These are phyloP conservation scores for Sylvilagus bachmani DNA, from an alignment of 2,113 vertebrate genomes.

Conservation along the genomic window DNA sequence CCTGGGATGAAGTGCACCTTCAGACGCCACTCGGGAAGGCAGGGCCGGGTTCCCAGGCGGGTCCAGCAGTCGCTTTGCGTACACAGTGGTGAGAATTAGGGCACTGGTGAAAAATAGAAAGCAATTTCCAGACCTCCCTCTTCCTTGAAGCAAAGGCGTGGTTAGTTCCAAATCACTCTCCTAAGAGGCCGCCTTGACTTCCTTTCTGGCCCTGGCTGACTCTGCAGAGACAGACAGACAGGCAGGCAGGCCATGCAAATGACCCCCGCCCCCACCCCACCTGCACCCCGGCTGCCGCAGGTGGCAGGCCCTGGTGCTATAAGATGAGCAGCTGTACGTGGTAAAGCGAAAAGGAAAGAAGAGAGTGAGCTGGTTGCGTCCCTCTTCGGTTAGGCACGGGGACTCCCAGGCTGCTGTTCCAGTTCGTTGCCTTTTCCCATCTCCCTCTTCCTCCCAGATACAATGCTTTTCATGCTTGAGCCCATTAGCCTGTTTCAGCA, in stretches of 20 bases:
- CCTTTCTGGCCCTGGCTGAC: no score
- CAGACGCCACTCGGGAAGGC: not conserved
- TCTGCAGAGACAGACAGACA: not conserved
- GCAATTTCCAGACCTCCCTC: not conserved
- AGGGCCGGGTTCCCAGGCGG: not conserved
- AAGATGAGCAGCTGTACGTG: not conserved
- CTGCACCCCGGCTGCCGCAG: not conserved
- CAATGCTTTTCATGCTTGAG: slow-evolving; percentile 21
- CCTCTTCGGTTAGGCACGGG: not conserved
- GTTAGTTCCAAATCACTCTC: not conserved
- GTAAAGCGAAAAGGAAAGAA: not conserved
- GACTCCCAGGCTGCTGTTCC: not conserved
- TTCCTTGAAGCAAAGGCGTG: slow-evolving; percentile 40
- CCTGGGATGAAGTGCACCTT: slow-evolving; percentile 50
- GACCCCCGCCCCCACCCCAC: not conserved
- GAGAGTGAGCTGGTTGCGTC: not conserved
- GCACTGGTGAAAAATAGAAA: slow-evolving; percentile 24
- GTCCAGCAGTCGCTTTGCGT: slow-evolving; percentile 22
- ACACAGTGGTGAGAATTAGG: not conserved
- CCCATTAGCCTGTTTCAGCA: slow-evolving; percentile 29
- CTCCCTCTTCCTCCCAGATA: slow-evolving; percentile 42
- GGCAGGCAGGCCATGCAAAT: not conserved
- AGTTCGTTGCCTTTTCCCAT: not conserved
- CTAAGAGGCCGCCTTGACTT: not conserved
- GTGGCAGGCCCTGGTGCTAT: not conserved